Base-by-base conservation (phyloP, 35 echinoderm and acorn worm species). In the Ophiothrix spiculata region DNA sequence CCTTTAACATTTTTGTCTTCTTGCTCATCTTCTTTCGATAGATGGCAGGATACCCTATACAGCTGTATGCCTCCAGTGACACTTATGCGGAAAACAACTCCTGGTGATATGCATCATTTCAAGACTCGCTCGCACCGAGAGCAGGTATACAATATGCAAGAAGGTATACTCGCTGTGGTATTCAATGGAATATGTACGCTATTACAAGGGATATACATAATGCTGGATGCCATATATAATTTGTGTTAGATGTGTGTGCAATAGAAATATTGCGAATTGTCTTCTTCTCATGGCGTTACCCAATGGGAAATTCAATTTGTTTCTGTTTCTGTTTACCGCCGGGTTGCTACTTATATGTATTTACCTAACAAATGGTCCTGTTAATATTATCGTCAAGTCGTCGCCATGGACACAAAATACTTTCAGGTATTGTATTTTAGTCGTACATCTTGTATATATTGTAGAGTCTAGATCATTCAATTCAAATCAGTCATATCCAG, bases 341-440 rank as follows among this genome's bases (percentile, higher is more conserved):
- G 23, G 60, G 3, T 69, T 69, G 25, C 6, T 69, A 15, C 29
- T 69, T 28, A 69, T 69, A 12, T 69, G 60, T 69, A 28, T 69
- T 4, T 69, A 69, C 60, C 60, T 69, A 4, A 25, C 60, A 15
- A 69, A 69, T 69, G 29, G 17, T 25, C 60, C 60, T 25, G 60
- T 69, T 6, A 28, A 28, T 10, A 28, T 69, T 69, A 28, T 69
- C 4, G 3, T 69, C 60, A 69, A 69, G 23, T 28, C 60, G 23
- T 69, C 60, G 29, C 60, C 60, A 69, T 69, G 60, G 60, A 15
- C 60, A 69, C 60, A 69, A n/a, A 69, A 69, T 69, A 69, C 60
- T 25, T 69, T 69, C 60, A 69, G 60, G 60, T 69, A 69, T n/a
- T n/a, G n/a, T n/a, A n/a, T n/a, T n/a, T n/a, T n/a, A n/a, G n/a